A percentile compares a stretch with the other conserved stretches of the same genome.
phyloP scores from a whole-genome alignment of 2,888 invertebrate genomes.

The Caenorhabditis drosophilae region DNA sequence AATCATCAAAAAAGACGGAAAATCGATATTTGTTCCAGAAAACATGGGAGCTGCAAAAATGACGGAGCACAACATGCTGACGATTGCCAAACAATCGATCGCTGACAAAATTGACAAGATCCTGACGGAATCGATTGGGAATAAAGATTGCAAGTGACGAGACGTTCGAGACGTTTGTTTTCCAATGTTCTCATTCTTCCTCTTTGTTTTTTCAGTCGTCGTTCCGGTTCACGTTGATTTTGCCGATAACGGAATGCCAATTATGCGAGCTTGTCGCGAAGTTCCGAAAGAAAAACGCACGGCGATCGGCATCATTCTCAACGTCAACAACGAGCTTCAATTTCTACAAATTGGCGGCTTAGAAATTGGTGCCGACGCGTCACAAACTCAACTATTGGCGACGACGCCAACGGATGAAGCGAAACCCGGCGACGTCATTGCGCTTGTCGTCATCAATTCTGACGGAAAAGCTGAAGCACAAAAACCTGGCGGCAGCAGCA shows the following conservation, averaged over 20 bases:
- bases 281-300: conserved; percentile 26
- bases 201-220: conserved; percentile 12
- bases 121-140: conserved; percentile 12
- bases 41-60: conserved; percentile 28
- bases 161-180: too few relatives aligned
- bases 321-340: conserved; percentile 8
- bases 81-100: conserved; percentile 13
- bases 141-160: too few relatives aligned
- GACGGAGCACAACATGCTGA: conserved; percentile 15
- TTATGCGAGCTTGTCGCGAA: conserved; percentile 23
- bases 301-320: conserved; percentile 21
- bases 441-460: conserved; percentile 15
- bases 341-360: conserved; percentile 31
- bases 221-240: conserved; percentile 26
- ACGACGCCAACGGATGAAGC: conserved; percentile 26
- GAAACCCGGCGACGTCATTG: conserved; percentile 25
- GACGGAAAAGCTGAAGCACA: conserved; percentile 24
- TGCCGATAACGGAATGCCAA: conserved; percentile 34
- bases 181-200: background rate
- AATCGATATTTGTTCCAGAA: conserved; percentile 30
- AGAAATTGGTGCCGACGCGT: conserved; percentile 29
- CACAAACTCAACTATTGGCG: conserved; percentile 24
- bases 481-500: too few relatives aligned
- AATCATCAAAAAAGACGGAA: conserved; percentile 11
- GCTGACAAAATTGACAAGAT: conserved; percentile 22